Conservation (phyloP, 2,888 invertebrate genomes). For the Oscheius sp. region DNA sequence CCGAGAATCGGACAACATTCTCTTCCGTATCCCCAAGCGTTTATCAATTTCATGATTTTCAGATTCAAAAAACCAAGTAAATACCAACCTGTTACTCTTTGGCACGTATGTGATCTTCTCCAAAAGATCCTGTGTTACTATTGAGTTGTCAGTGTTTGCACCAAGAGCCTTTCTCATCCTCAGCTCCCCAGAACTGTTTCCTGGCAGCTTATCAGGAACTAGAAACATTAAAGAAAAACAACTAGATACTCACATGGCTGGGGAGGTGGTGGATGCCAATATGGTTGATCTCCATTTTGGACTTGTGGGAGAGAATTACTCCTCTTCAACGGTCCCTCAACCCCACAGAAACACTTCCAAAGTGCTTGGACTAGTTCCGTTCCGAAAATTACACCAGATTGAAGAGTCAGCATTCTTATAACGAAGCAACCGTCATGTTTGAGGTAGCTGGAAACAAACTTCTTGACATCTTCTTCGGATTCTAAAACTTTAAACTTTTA, state of each 20-base stretch:
- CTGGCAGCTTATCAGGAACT: constrained; percentile 39
- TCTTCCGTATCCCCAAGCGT: no score
- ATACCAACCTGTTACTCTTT: constrained; percentile 7
- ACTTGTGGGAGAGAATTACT: constrained; percentile 62
- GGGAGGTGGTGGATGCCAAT: constrained; percentile 44
- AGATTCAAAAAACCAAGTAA: not conserved
- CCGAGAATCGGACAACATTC: no score
- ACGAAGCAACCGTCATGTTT: constrained; percentile 72
- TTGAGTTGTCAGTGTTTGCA: constrained; percentile 49
- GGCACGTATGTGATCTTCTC: constrained; percentile 45
- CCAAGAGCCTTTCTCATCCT: constrained; percentile 53
- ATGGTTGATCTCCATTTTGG: constrained; percentile 19
- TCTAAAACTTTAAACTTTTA: constrained; percentile 31
- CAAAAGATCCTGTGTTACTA: constrained; percentile 50
- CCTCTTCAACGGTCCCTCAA: constrained; percentile 62
- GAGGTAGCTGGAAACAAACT: constrained; percentile 68
- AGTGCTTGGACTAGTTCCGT: constrained; percentile 71
- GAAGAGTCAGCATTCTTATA: constrained; percentile 72
- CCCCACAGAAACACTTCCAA: constrained; percentile 64
- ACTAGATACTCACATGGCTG: constrained; percentile 7
- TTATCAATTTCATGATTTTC: no score
- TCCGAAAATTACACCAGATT: constrained; percentile 72
- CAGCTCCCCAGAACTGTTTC: constrained; percentile 24
- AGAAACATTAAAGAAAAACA: not conserved
- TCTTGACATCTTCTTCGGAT: constrained; percentile 57